phyloP scores from a whole-genome alignment of 2,888 invertebrate genomes.

The Cryptus viduatorius region DNA sequence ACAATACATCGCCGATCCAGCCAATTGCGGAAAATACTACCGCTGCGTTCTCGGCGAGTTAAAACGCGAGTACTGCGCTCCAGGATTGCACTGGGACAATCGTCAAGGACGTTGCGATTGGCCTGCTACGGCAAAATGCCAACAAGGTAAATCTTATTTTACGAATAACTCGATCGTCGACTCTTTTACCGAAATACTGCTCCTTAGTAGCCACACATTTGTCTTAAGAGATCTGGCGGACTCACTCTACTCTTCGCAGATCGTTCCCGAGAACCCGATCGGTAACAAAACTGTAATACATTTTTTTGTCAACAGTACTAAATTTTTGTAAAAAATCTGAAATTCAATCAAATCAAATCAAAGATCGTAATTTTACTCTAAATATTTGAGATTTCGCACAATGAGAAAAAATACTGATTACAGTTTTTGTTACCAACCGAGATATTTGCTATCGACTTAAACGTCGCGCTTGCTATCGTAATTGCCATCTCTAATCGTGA shows the following conservation, averaged over 20 bases:
- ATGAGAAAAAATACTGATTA: too few relatives aligned
- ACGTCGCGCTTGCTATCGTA: not conserved
- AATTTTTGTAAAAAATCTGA: not conserved
- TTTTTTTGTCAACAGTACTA: not conserved
- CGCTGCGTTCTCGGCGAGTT: slow-evolving; percentile 91
- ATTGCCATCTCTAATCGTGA: slow-evolving; percentile 37
- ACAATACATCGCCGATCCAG: slow-evolving; percentile 87
- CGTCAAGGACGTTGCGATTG: slow-evolving; percentile 91
- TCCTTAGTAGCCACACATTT: not conserved
- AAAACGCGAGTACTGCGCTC: slow-evolving; percentile 91
- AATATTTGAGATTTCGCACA: too few relatives aligned
- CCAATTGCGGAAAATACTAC: slow-evolving; percentile 91
- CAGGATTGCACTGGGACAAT: slow-evolving; percentile 93
- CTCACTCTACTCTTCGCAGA: not conserved
- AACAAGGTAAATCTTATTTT: slow-evolving; percentile 71
- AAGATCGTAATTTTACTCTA: too few relatives aligned
- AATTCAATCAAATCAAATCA: too few relatives aligned
- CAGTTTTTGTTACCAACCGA: too few relatives aligned
- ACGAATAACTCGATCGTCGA: not conserved
- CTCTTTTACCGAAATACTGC: not conserved
- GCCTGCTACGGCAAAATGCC: slow-evolving; percentile 91
- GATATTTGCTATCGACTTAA: not conserved
- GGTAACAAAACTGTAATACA: not conserved
- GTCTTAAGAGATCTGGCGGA: not conserved
- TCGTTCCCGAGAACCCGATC: not conserved